These are phyloP conservation scores for Lasaia peninsularis DNA, from an alignment of 1,140 invertebrate species.

Conservation along the genomic window DNA sequence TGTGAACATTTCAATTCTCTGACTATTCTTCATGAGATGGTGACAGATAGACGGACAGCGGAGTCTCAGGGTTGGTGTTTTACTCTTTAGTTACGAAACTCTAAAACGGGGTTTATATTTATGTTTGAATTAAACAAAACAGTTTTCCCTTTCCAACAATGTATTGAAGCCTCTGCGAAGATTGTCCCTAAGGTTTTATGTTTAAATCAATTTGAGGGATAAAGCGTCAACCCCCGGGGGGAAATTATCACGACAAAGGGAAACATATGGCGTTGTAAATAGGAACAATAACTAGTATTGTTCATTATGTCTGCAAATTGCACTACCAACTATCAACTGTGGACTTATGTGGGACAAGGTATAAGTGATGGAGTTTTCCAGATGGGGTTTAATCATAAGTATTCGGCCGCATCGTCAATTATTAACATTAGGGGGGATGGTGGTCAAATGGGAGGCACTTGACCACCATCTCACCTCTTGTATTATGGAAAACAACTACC, in stretches of 20 bases:
- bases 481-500: too few relatives aligned
- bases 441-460: too few relatives aligned
- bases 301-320: constrained; percentile 51
- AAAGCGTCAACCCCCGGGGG: constrained; percentile 30
- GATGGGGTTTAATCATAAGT: too few relatives aligned
- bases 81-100: too few relatives aligned
- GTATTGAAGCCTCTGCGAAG: not conserved
- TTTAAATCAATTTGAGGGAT: constrained; percentile 27
- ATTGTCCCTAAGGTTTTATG: constrained; percentile 7
- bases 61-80: too few relatives aligned
- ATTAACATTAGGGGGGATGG: too few relatives aligned
- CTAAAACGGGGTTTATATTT: too few relatives aligned
- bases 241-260: constrained; percentile 45
- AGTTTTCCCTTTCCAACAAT: not conserved
- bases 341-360: constrained; percentile 20
- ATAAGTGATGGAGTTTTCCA: constrained; percentile 12
- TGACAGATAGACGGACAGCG: too few relatives aligned
- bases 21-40: too few relatives aligned
- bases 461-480: too few relatives aligned
- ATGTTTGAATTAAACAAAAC: not conserved
- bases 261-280: constrained; percentile 51
- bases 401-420: too few relatives aligned
- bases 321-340: constrained; percentile 38
- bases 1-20: too few relatives aligned
- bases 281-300: constrained; percentile 41